Evolutionary conservation across 2,113 vertebrate species (phyloP).

Genomic region (Struthidea cinerea): DNA sequence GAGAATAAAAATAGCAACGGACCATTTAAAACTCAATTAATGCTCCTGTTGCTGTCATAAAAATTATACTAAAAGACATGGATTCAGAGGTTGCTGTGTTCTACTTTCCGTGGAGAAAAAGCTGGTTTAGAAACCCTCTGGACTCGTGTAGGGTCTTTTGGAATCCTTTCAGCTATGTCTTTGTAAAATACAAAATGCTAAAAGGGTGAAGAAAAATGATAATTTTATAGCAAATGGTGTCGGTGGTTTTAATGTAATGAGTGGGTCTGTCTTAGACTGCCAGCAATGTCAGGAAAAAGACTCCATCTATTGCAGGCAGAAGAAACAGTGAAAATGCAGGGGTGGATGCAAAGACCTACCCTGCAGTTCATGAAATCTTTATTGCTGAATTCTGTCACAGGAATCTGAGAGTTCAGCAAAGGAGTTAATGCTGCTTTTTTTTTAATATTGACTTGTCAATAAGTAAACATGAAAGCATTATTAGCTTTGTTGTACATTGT

Average conservation of each 20-base stretch:
- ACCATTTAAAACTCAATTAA: not conserved
- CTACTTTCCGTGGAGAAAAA: not conserved
- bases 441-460: not conserved
- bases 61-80: not conserved
- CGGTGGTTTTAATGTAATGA: not conserved
- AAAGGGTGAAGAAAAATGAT: not conserved
- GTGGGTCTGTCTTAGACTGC: not conserved
- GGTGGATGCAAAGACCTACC: not conserved
- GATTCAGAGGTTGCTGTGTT: not conserved
- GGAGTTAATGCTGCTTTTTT: not conserved
- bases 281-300: not conserved
- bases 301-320: not conserved
- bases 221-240: not conserved
- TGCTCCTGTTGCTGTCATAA: not conserved
- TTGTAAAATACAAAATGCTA: not conserved
- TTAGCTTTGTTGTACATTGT: not conserved
- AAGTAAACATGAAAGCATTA: not conserved
- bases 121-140: not conserved
- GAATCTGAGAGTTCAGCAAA: not conserved
- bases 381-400: not conserved
- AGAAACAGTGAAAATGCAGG: not conserved
- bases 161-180: not conserved
- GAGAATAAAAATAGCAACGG: not conserved
- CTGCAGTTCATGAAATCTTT: not conserved
- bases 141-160: not conserved